Evolutionary conservation across 2,888 invertebrate genomes (phyloP), one percentile per base, ranked within the genome.

Genomic region (Cacoxenus indagator): DNA sequence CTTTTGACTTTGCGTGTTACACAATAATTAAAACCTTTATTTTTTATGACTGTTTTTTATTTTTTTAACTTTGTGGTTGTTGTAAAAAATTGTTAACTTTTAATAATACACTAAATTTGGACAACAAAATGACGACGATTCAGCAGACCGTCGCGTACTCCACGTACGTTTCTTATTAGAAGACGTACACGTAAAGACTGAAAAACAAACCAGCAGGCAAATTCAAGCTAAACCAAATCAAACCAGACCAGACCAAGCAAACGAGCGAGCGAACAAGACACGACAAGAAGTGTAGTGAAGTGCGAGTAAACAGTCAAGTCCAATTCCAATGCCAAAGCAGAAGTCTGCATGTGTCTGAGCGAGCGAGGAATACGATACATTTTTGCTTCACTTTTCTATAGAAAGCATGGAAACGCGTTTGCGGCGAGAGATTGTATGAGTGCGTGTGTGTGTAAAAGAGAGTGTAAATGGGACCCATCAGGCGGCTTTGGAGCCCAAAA

Each of bases 91-190:
- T 64, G 48, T 70, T n/a, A 70, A 68, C 72, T 70, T 72, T 74
- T 68, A 65, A 26, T 46, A 9, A 68, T 27, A 46, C n/a, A 48
- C 17, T 68, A 54, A 66, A 57, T 43, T 59, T 37, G 45, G 64
- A 43, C 24, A 22, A n/a, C 9, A 37, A 62, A 62, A n/a, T n/a
- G n/a, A n/a, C 43, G 78, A 81, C 86, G 85, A 82, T 82, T 76
- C 87, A 81, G 87, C 87, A 78, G 86, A 87, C 83, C 85, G 85
- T 51, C 19, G n/a, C n/a, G 11, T 43, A n/a, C n/a, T n/a, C 43
- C n/a, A 77, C 76, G 75, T 46, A 76, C 79, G 81, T 76, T 78
- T 77, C 71, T 75, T 67, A 69, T 65, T 65, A 55, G 74, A 72
- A 75, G 75, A 79, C 75, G 76, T 75, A 75, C 77, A 82, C 85